Conservation (phyloP, 2,888 invertebrate genomes). For the Folsomia manolachei region DNA sequence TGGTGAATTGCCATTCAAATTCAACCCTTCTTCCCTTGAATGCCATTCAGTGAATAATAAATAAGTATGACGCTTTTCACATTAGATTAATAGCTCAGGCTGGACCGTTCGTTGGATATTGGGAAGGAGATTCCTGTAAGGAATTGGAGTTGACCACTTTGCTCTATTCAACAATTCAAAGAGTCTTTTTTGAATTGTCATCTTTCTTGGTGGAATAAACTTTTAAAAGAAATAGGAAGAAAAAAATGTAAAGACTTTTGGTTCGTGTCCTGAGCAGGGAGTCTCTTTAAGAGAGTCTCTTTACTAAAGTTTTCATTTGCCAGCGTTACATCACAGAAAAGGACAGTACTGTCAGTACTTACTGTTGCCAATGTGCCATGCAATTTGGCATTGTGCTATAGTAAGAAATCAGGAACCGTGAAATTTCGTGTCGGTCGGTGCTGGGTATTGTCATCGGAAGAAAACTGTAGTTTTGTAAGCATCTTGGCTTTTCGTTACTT, state of each 20-base stretch:
- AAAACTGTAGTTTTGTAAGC: too few relatives aligned
- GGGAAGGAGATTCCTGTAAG: too few relatives aligned
- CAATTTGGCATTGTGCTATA: too few relatives aligned
- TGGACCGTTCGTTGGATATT: too few relatives aligned
- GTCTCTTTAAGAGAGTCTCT: not conserved
- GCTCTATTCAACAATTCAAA: not conserved
- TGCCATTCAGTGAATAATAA: not conserved
- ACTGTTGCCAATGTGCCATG: too few relatives aligned
- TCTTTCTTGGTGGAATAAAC: not conserved
- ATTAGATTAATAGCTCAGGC: not conserved
- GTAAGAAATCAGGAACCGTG: not conserved
- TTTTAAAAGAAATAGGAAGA: too few relatives aligned
- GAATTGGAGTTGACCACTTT: not conserved
- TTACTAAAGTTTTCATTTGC: too few relatives aligned
- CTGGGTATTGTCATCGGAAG: too few relatives aligned
- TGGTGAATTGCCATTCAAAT: not conserved
- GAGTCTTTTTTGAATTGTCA: not conserved
- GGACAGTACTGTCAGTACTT: too few relatives aligned
- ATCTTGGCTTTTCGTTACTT: too few relatives aligned
- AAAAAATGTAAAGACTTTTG: too few relatives aligned
- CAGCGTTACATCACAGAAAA: too few relatives aligned
- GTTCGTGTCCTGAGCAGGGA: not conserved
- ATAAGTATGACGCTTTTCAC: not conserved
- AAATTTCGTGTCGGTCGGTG: not conserved
- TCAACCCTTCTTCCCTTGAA: not conserved